Evolutionary conservation across 2,888 invertebrate genomes (phyloP).

Genomic region (Drosophila subsilvestris): DNA sequence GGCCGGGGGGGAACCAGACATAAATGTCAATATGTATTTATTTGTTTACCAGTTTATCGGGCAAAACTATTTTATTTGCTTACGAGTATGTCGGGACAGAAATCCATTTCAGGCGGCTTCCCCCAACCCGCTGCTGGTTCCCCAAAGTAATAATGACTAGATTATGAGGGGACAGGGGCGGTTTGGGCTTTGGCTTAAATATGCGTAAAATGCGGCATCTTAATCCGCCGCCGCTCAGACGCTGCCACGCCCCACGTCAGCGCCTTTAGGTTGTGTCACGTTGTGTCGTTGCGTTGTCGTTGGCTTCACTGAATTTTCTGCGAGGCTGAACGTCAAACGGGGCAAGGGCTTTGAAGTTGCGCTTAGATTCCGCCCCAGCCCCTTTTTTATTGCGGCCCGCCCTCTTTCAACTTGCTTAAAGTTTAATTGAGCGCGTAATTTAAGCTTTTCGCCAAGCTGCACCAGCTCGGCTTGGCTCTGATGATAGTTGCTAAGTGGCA

Average conservation of each 20-base stretch:
- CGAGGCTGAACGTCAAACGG: conserved; percentile 75
- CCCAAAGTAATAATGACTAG: conserved; percentile 50
- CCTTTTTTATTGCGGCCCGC: conserved; percentile 42
- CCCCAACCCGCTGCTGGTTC: conserved; percentile 16
- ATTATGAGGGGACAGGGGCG: not conserved
- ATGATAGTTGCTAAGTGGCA: conserved; percentile 69
- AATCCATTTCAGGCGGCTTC: conserved; percentile 23
- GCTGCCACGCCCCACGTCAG: not conserved
- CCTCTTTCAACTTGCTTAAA: conserved; percentile 63
- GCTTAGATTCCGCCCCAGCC: conserved; percentile 37
- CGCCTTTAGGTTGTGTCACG: conserved; percentile 22
- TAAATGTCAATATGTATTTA: conserved; percentile 47
- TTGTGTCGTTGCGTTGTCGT: conserved; percentile 20
- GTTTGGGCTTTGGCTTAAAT: conserved; percentile 24
- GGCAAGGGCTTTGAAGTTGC: conserved; percentile 71
- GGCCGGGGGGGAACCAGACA: not conserved
- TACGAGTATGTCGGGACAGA: conserved; percentile 47
- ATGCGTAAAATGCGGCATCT: conserved; percentile 51
- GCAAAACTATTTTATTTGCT: conserved; percentile 50
- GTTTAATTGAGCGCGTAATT: conserved; percentile 78
- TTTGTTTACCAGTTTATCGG: conserved; percentile 57
- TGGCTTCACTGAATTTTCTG: conserved; percentile 71
- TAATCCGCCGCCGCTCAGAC: conserved; percentile 37
- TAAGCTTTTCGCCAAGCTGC: conserved; percentile 72
- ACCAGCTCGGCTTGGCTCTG: conserved; percentile 2